phyloP scores from a whole-genome alignment of 2,888 invertebrate genomes.

The Gymnoscelis rufifasciata region DNA sequence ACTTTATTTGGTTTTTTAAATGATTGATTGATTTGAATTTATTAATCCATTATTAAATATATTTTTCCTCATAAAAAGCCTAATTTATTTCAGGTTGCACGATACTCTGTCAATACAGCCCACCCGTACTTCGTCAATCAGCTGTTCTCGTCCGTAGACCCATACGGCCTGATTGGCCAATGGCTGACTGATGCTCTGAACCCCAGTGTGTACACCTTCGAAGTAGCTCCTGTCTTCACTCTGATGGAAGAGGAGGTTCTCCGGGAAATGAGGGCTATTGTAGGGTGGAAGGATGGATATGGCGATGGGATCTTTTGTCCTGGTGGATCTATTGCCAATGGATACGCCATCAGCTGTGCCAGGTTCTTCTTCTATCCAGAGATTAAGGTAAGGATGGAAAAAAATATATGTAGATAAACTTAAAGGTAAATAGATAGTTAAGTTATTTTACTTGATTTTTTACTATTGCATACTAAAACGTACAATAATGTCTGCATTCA shows the following conservation, averaged over 20 bases:
- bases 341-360: conserved; percentile 93
- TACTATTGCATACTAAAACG: too few relatives aligned
- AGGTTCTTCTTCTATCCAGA: conserved; percentile 85
- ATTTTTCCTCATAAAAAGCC: too few relatives aligned
- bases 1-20: too few relatives aligned
- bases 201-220: conserved; percentile 93
- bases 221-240: conserved; percentile 92
- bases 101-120: conserved; percentile 93
- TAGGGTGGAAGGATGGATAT: conserved; percentile 85
- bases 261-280: conserved; percentile 86
- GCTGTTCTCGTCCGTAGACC: conserved; percentile 90
- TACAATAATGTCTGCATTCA: too few relatives aligned
- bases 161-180: conserved; percentile 90
- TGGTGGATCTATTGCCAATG: conserved; percentile 94
- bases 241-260: conserved; percentile 92
- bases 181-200: conserved; percentile 92
- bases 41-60: too few relatives aligned
- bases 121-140: conserved; percentile 95
- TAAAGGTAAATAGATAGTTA: too few relatives aligned
- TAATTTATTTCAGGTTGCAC: conserved; percentile 55
- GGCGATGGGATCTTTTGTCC: conserved; percentile 95
- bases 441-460: too few relatives aligned
- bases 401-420: too few relatives aligned
- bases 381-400: conserved; percentile 83
- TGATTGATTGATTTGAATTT: too few relatives aligned